Evolutionary conservation across 2,113 vertebrate species (phyloP), one percentile per base, ranked within the genome.

Genomic region (Conger conger): DNA sequence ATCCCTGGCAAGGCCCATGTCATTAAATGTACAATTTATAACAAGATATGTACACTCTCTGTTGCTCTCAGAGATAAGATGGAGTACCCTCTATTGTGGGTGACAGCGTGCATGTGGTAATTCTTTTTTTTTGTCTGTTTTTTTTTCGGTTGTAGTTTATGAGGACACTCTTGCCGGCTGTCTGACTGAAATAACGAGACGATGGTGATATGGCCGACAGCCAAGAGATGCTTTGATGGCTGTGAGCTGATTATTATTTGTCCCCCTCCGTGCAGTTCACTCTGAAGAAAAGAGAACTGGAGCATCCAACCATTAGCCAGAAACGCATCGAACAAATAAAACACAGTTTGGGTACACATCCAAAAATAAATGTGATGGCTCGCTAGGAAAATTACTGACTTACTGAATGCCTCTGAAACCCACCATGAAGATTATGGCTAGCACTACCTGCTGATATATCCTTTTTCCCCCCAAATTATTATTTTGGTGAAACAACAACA

Each of bases 31-130:
- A 17, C 23, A 42, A 38, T 79, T 79, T 36, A 79, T 79, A 80
- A 80, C 38, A 8, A 45, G 77, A 18, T 40, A 80, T 60, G 57
- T 80, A 50, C 50, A n/a, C 45, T 80, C 27, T 80, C 79, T 73
- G 36, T 80, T 23, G 23, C 23, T 33, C 80, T 35, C 80, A 54
- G 45, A 16, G 45, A 54, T 9, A 30, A 33, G 23, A 18, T 35
- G 27, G 45, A 23, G 57, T 57, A 36, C 45, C 45, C 50, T 54
- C 50, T 18, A 1, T 9, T 81, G 11, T 54, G 45, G 50, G 9
- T 18, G 80, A 54, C 42, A 18, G 42, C 42, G 30, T 27, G 27
- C 45, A 38, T 23, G 20, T 20, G 17, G 18, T 37, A 8, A 30
- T 78, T 78, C 38, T 20, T 20, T 38, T 37, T 78, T n/a, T 6